A percentile compares a stretch with the other conserved stretches of the same genome.
Evolutionary conservation across 2,113 vertebrate genomes (phyloP).

Genomic region (Mesembrinibis cayennensis): DNA sequence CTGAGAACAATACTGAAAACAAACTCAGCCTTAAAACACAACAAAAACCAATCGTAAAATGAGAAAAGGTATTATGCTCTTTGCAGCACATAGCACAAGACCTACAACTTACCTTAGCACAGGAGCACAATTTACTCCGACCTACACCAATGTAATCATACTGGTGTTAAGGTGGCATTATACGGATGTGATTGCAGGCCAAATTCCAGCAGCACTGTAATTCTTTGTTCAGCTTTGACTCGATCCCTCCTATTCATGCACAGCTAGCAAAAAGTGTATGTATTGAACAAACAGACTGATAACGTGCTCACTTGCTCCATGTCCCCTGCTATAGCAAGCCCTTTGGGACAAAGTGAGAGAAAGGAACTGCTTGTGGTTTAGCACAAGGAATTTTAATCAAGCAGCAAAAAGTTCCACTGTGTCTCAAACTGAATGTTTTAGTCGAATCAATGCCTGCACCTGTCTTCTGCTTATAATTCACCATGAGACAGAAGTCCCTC

Average conservation of each 20-base stretch:
- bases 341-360: neutral
- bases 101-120: neutral
- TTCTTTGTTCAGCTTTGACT: neutral
- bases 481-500: slow-evolving; percentile 17
- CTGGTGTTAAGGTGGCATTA: neutral
- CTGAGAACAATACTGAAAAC: neutral
- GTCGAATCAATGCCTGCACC: slow-evolving; percentile 18
- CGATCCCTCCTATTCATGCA: neutral
- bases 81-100: neutral
- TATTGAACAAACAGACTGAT: neutral
- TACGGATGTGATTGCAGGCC: neutral
- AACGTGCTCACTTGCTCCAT: neutral
- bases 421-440: slow-evolving; percentile 22
- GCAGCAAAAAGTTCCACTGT: slow-evolving; percentile 8
- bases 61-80: neutral
- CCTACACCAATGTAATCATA: neutral
- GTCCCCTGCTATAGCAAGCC: neutral
- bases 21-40: neutral
- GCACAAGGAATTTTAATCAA: slow-evolving; percentile 26
- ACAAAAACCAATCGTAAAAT: neutral
- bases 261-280: neutral
- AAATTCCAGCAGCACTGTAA: neutral
- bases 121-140: neutral
- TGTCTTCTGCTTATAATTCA: slow-evolving; percentile 38
- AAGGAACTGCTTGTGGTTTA: neutral